A percentile compares a stretch with the other conserved stretches of the same genome.
phyloP scores from a whole-genome alignment of 2,797 vertebrate species.

The Uromys caudimaculatus region DNA sequence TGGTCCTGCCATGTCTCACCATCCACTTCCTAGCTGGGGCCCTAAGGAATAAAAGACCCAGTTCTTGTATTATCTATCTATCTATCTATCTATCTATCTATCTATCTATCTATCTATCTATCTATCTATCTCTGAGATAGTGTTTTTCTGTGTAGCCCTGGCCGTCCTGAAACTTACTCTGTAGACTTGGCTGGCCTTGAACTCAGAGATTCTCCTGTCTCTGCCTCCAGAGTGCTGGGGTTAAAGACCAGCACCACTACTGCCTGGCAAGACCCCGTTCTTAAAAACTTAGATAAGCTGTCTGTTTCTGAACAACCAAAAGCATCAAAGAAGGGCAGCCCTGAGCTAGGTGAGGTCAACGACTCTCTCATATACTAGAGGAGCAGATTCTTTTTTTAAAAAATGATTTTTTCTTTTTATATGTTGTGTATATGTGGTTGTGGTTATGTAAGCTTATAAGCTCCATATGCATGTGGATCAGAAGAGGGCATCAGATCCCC shows the following conservation, averaged over 20 bases:
- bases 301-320: not conserved
- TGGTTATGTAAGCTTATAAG: not conserved
- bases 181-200: not conserved
- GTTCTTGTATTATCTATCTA: not conserved
- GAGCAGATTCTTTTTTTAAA: not conserved
- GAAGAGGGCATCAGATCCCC: not conserved
- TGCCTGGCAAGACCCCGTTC: not conserved
- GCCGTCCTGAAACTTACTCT: not conserved
- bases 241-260: not conserved
- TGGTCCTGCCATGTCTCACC: not conserved
- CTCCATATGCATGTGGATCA: not conserved
- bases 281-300: not conserved
- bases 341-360: not conserved
- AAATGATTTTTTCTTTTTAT: not conserved
- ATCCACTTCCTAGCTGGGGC: not conserved
- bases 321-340: not conserved
- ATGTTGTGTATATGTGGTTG: not conserved
- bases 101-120: not conserved
- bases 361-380: not conserved
- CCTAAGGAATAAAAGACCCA: not conserved
- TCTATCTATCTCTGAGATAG: not conserved
- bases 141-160: not conserved
- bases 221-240: not conserved
- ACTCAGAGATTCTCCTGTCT: not conserved
- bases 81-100: not conserved